Conservation (phyloP, 2,888 invertebrate species). For the Yponomeuta evonymella region DNA sequence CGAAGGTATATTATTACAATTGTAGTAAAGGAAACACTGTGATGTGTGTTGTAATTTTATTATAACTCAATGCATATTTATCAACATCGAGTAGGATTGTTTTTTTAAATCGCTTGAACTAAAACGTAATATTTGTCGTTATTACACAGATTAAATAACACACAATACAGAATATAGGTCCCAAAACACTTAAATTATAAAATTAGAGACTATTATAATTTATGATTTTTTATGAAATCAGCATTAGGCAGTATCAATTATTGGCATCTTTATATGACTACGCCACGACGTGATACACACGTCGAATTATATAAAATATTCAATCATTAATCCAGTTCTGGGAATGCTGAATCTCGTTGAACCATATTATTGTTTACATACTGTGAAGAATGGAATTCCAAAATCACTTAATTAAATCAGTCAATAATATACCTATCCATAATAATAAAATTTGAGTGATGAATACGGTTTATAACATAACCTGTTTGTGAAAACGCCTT, state of each 20-base stretch:
- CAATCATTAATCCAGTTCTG: neutral
- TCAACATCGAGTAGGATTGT: neutral
- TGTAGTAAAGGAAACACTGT: neutral
- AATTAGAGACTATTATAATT: neutral
- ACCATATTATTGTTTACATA: neutral
- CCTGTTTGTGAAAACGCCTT: neutral
- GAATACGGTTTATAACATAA: neutral
- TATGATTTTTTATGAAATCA: neutral
- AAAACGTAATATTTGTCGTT: conserved; percentile 3
- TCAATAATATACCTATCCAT: conserved; percentile 27
- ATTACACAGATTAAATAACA: neutral
- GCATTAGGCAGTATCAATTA: neutral
- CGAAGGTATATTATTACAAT: neutral
- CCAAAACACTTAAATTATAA: conserved; percentile 8
- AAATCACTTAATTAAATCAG: conserved; percentile 59
- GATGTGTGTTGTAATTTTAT: neutral
- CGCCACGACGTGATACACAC: neutral
- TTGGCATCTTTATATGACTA: neutral
- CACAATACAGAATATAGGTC: neutral
- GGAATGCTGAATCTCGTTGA: neutral
- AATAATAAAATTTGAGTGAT: neutral
- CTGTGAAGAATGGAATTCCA: neutral
- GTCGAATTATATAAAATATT: neutral
- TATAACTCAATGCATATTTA: neutral
- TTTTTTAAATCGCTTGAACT: neutral